Evolutionary conservation across 2,888 invertebrate species (phyloP), one percentile per base, ranked within the genome.

Genomic region (Iselma pallidipennis): DNA sequence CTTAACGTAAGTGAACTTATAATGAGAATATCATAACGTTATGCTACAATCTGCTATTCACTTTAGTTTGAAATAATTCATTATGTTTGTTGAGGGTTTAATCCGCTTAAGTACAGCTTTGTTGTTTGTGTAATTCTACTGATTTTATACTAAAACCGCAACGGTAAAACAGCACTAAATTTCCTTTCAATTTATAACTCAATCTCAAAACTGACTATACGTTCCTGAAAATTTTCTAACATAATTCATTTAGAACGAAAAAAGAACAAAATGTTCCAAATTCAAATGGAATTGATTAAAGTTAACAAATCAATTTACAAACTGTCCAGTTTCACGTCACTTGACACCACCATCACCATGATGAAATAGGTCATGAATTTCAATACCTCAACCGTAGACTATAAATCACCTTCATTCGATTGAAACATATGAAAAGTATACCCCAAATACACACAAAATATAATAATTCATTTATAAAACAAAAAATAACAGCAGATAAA

Each of bases 21-120:
- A 60, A 60, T 52, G 60, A 52, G 51, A 51, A 60, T 60, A 60
- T 60, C 56, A 60, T 60, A 31, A 60, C 56, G 48, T 19, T 19
- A 10, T 48, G 56, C 33, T 33, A 31, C 60, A 45, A 60, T 51
- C 51, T 50, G 37, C 26, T 49, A 55, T 60, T 60, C 45, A 21
- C 45, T 60, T 45, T 23, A 49, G 31, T 37, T 55, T 9, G 31
- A 59, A 59, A 60, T 60, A 60, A 60, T 60, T 60, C 60, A 60
- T 56, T 55, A 56, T 45, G 52, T 52, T 52, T 52, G 52, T 52
- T 42, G 60, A 55, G 52, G 28, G 52, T 28, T n/a, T 56, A 51
- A 55, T 59, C 55, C 50, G 49, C 55, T 55, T 56, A 60, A 60
- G 60, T 59, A 50, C 21, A 21, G 51, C 51, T 51, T 51, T 51